Conservation (phyloP, 2,888 invertebrate genomes). For the Sycophila texana region DNA sequence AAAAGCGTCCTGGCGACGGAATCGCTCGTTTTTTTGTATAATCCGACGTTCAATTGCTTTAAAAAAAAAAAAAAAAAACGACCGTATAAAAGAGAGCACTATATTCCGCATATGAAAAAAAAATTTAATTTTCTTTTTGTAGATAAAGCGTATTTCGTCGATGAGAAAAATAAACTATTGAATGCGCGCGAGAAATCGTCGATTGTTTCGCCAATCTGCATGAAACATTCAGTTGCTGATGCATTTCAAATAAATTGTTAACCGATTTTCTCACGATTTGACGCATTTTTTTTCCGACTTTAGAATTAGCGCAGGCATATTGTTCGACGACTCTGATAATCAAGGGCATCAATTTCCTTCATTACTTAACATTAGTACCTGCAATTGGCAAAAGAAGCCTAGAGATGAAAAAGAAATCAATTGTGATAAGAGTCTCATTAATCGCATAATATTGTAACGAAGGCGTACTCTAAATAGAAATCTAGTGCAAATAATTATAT, state of each 20-base stretch:
- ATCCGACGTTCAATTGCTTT: conserved; percentile 24
- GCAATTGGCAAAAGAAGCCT: conserved; percentile 62
- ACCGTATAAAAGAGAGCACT: conserved; percentile 31
- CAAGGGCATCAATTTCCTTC: conserved; percentile 45
- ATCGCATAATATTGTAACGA: conserved; percentile 52
- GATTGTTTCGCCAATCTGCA: not conserved
- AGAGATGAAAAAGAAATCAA: conserved; percentile 38
- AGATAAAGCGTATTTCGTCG: conserved; percentile 52
- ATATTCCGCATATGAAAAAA: conserved; percentile 35
- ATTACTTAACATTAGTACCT: conserved; percentile 63
- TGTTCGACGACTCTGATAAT: conserved; percentile 11
- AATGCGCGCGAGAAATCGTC: conserved; percentile 50
- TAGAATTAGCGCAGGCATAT: conserved; percentile 8
- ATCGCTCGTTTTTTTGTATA: conserved; percentile 37
- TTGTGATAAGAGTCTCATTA: conserved; percentile 56
- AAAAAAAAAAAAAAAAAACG: no score
- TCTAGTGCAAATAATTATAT: conserved; percentile 60
- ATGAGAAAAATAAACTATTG: conserved; percentile 69
- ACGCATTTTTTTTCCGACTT: conserved; percentile 5
- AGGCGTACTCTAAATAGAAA: conserved; percentile 49
- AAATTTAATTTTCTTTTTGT: conserved; percentile 30
- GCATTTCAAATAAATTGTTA: conserved; percentile 9
- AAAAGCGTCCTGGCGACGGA: conserved; percentile 49
- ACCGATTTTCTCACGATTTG: conserved; percentile 11
- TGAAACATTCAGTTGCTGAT: not conserved